phyloP scores from a whole-genome alignment of 2,888 invertebrate species.

The Pheosia tremula region DNA sequence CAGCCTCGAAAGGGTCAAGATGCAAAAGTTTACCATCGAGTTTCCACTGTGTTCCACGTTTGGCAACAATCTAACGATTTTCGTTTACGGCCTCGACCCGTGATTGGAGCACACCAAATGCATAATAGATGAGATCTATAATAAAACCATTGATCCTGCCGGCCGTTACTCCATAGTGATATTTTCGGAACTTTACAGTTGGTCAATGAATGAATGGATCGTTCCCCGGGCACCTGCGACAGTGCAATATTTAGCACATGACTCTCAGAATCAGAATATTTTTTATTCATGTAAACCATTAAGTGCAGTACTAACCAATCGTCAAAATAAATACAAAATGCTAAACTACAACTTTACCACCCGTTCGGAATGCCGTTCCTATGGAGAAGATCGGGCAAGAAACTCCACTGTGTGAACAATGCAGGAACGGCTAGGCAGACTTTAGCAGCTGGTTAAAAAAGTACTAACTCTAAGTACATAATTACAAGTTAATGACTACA shows the following conservation, averaged over 20 bases:
- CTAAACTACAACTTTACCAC: too few species aligned
- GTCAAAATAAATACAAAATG: too few species aligned
- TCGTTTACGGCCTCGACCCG: constrained; percentile 61
- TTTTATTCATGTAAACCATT: neutral
- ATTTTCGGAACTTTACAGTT: constrained; percentile 65
- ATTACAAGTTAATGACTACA: too few species aligned
- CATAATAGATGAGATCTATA: constrained; percentile 79
- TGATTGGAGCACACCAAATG: constrained; percentile 68
- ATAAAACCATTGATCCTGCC: constrained; percentile 68
- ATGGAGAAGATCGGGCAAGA: too few species aligned
- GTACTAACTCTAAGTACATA: too few species aligned
- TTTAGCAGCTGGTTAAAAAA: too few species aligned
- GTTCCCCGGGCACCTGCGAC: constrained; percentile 23
- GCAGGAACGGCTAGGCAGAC: too few species aligned
- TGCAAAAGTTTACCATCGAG: constrained; percentile 21
- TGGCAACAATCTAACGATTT: constrained; percentile 64
- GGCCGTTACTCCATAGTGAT: constrained; percentile 67
- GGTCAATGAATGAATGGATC: constrained; percentile 53
- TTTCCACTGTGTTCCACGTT: constrained; percentile 52
- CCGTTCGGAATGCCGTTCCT: too few species aligned
- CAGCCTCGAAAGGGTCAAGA: constrained; percentile 11
- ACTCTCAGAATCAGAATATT: constrained; percentile 26
- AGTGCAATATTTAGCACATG: constrained; percentile 40
- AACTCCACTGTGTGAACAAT: too few species aligned
- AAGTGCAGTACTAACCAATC: too few species aligned